Conservation (phyloP, 1,140 invertebrate species). For the Lanistes nyassanus region DNA sequence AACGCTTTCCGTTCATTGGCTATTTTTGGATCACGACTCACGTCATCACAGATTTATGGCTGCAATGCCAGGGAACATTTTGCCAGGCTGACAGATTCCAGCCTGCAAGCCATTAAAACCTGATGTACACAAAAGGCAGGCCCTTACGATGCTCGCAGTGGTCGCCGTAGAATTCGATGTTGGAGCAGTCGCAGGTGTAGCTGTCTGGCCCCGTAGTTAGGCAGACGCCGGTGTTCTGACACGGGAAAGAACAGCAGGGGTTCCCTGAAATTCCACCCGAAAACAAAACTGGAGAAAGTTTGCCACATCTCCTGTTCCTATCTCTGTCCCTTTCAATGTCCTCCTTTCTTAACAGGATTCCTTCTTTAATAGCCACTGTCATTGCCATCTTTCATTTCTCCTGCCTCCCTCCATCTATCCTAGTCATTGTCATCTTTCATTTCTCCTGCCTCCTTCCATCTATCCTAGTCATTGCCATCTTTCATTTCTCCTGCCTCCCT, state of each 20-base stretch:
- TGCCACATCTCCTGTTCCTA: background rate
- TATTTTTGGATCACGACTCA: too few relatives aligned
- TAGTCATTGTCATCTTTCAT: background rate
- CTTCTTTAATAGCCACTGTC: background rate
- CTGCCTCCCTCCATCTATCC: background rate
- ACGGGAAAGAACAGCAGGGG: constrained; percentile 64
- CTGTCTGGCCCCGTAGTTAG: constrained; percentile 47
- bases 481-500: background rate
- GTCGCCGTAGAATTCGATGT: constrained; percentile 56
- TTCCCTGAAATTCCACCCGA: constrained; percentile 40
- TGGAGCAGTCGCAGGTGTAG: constrained; percentile 63
- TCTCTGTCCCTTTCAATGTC: background rate
- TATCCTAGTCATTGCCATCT: background rate
- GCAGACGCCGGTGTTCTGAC: constrained; percentile 62
- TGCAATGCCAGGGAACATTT: too few relatives aligned
- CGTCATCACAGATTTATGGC: too few relatives aligned
- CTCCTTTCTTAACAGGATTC: background rate
- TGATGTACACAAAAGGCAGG: background rate
- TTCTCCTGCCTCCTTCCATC: background rate
- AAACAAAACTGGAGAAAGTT: background rate
- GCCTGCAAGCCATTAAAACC: too few relatives aligned
- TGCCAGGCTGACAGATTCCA: too few relatives aligned
- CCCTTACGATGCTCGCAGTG: constrained; percentile 63
- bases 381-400: background rate
- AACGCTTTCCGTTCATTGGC: too few relatives aligned